A percentile compares a stretch with the other conserved stretches of the same genome.
Evolutionary conservation across 2,113 vertebrate species (phyloP).

Genomic region (Campylomormyrus numenius): DNA sequence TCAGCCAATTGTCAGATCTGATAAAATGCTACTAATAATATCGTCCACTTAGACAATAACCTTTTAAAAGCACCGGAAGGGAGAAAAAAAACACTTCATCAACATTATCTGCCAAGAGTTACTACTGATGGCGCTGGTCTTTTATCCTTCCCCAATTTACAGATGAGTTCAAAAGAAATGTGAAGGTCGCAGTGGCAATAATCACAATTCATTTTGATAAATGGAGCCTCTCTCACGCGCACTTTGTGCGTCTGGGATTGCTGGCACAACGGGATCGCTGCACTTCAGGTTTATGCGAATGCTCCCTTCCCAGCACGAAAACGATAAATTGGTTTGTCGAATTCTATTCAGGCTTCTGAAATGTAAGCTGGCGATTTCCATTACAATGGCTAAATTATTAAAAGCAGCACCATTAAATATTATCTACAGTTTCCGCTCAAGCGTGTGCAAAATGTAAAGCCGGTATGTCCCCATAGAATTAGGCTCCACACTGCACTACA

Average conservation of each 20-base stretch:
- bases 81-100: neutral
- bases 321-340: neutral
- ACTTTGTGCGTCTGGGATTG: neutral
- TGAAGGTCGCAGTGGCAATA: neutral
- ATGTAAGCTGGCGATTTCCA: neutral
- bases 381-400: neutral
- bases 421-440: neutral
- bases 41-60: neutral
- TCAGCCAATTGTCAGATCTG: neutral
- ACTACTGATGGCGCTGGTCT: neutral
- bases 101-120: neutral
- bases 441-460: neutral
- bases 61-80: neutral
- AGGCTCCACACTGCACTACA: no score
- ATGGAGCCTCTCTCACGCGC: neutral
- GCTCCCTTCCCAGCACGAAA: neutral
- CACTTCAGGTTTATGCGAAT: neutral
- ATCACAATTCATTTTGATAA: neutral
- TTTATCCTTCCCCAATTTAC: neutral
- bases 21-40: neutral
- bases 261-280: neutral
- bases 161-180: neutral
- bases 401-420: neutral
- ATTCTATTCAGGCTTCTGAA: neutral
- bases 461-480: neutral